phyloP scores from a whole-genome alignment of 2,888 invertebrate genomes.

The Thysanoteuthis rhombus region DNA sequence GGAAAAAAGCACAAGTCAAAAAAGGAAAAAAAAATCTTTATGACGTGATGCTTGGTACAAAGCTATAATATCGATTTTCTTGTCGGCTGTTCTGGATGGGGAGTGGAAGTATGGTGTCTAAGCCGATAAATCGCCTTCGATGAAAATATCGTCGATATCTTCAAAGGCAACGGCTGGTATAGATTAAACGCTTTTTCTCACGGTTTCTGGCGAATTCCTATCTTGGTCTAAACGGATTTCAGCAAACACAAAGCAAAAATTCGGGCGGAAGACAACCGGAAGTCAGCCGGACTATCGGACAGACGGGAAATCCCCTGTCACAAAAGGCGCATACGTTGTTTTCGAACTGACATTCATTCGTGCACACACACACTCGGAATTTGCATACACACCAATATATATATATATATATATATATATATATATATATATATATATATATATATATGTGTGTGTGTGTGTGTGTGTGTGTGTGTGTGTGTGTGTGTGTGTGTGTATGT shows the following conservation, averaged over 20 bases:
- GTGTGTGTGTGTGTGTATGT: too few relatives aligned
- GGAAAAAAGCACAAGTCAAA: not conserved
- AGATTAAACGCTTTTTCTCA: not conserved
- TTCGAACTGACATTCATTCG: not conserved
- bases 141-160: slow-evolving; percentile 12
- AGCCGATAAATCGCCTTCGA: not conserved
- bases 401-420: not conserved
- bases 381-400: not conserved
- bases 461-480: not conserved
- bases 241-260: slow-evolving; percentile 12
- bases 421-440: not conserved
- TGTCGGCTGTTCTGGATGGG: not conserved
- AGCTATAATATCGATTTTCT: not conserved
- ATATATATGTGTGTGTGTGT: not conserved
- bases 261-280: slow-evolving; percentile 1
- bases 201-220: not conserved
- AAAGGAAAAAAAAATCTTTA: not conserved
- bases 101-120: not conserved
- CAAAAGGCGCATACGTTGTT: not conserved
- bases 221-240: slow-evolving; percentile 12
- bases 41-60: not conserved
- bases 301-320: not conserved
- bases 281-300: not conserved
- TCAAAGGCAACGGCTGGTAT: not conserved
- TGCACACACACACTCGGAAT: not conserved